Conservation (phyloP, 92 coral and sea anemone genomes). For the Meandrina meandrites region DNA sequence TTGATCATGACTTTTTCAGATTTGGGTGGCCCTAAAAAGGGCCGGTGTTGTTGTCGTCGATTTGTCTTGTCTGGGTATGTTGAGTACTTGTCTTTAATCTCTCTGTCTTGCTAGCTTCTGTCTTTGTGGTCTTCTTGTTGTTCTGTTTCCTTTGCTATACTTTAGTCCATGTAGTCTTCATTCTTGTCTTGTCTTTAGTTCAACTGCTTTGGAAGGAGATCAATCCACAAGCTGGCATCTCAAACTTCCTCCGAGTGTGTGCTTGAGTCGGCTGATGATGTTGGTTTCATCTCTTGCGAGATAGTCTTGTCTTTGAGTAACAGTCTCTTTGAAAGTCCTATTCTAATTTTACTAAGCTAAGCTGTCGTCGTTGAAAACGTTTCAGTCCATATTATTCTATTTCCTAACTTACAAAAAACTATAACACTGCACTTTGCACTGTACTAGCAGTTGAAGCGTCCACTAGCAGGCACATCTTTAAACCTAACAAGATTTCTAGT, state of each 20-base stretch:
- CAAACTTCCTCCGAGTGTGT: slow-evolving; percentile 13
- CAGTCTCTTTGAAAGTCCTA: slow-evolving; percentile 14
- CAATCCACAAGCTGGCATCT: slow-evolving; percentile 19
- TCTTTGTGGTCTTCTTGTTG: background rate
- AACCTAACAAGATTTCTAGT: background rate
- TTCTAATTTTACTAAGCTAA: background rate
- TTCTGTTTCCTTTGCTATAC: background rate
- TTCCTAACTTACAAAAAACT: background rate
- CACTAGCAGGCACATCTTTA: background rate
- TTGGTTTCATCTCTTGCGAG: background rate
- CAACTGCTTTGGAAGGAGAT: slow-evolving; percentile 43
- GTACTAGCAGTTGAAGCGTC: background rate
- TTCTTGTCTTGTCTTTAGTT: slow-evolving; percentile 20
- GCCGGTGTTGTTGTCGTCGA: slow-evolving; percentile 67
- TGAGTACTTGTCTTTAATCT: slow-evolving; percentile 1
- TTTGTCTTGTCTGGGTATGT: slow-evolving; percentile 39
- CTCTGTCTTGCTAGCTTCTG: background rate
- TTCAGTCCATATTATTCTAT: slow-evolving; percentile 1
- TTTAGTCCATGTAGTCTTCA: background rate
- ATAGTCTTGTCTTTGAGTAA: background rate
- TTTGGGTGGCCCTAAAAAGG: slow-evolving; percentile 95
- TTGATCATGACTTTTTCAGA: slow-evolving; percentile 84
- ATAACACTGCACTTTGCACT: background rate
- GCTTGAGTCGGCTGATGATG: background rate
- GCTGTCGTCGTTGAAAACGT: background rate